These are phyloP conservation scores for Megalurothrips usitatus DNA, from an alignment of 2,888 invertebrate species.

Conservation along the genomic window DNA sequence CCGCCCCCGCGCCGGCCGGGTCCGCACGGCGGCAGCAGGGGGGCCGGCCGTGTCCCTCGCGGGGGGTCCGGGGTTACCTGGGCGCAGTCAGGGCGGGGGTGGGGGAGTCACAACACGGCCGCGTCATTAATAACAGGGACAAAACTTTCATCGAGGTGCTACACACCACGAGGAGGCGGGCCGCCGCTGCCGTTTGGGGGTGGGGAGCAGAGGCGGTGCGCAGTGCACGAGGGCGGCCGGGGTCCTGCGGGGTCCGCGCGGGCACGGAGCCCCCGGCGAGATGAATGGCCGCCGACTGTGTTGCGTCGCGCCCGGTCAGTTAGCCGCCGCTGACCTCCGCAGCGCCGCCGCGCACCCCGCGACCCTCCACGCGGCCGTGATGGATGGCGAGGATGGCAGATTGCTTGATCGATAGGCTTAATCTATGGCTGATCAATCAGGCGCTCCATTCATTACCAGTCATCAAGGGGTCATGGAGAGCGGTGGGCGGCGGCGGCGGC, in stretches of 20 bases:
- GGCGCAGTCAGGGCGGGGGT: too few species aligned
- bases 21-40: not conserved
- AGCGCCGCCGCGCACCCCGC: not conserved
- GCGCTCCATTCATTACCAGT: conserved; percentile 18
- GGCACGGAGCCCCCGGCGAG: too few species aligned
- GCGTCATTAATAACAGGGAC: not conserved
- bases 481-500: too few species aligned
- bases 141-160: not conserved
- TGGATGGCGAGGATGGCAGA: conserved; percentile 20
- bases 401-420: conserved; percentile 24
- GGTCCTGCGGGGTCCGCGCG: too few species aligned
- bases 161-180: too few species aligned
- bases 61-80: not conserved
- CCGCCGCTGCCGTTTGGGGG: too few species aligned
- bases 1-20: not conserved
- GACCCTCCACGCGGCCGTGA: not conserved
- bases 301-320: too few species aligned
- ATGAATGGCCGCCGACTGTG: too few species aligned
- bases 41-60: not conserved
- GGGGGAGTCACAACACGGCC: not conserved
- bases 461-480: not conserved
- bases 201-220: too few species aligned
- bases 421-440: conserved; percentile 21
- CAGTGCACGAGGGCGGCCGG: too few species aligned
- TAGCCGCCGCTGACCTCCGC: too few species aligned